These are phyloP conservation scores for Liolophura sinensis DNA, from an alignment of 1,140 invertebrate species.

Conservation along the genomic window DNA sequence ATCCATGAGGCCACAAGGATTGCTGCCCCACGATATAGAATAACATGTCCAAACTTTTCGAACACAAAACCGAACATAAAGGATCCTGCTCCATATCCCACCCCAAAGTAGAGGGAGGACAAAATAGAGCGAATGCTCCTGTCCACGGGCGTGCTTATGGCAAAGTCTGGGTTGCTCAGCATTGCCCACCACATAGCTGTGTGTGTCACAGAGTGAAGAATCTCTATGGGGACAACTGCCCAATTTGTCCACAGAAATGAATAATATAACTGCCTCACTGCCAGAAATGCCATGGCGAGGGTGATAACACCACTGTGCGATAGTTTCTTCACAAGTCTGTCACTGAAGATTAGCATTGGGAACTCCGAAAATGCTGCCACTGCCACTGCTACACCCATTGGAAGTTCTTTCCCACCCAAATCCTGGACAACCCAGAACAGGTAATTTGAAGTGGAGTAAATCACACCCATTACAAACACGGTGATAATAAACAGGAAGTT, in stretches of 20 bases:
- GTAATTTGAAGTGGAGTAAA: conserved; percentile 46
- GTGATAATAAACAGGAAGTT: conserved; percentile 42
- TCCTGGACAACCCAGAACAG: conserved; percentile 53
- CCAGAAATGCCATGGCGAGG: conserved; percentile 35
- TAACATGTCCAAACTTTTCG: conserved; percentile 32
- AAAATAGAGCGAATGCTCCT: conserved; percentile 46
- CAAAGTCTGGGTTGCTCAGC: conserved; percentile 45
- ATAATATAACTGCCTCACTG: conserved; percentile 39
- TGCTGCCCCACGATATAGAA: conserved; percentile 41
- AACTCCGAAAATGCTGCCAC: conserved; percentile 44
- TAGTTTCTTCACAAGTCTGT: conserved; percentile 36
- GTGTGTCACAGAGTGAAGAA: conserved; percentile 47
- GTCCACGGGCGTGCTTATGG: conserved; percentile 40
- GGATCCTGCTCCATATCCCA: conserved; percentile 46
- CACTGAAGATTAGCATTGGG: conserved; percentile 45
- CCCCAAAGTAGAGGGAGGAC: conserved; percentile 48
- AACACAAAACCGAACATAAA: conserved; percentile 42
- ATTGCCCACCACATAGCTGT: conserved; percentile 53
- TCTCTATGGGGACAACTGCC: conserved; percentile 45
- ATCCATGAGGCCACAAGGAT: conserved; percentile 37
- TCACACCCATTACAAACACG: conserved; percentile 40
- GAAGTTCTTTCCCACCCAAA: conserved; percentile 39
- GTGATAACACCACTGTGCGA: conserved; percentile 37
- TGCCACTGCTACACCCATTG: conserved; percentile 44
- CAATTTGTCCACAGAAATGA: conserved; percentile 44